These are phyloP conservation scores for Pogoniulus pusillus DNA, from an alignment of 2,797 vertebrate species.

Conservation along the genomic window DNA sequence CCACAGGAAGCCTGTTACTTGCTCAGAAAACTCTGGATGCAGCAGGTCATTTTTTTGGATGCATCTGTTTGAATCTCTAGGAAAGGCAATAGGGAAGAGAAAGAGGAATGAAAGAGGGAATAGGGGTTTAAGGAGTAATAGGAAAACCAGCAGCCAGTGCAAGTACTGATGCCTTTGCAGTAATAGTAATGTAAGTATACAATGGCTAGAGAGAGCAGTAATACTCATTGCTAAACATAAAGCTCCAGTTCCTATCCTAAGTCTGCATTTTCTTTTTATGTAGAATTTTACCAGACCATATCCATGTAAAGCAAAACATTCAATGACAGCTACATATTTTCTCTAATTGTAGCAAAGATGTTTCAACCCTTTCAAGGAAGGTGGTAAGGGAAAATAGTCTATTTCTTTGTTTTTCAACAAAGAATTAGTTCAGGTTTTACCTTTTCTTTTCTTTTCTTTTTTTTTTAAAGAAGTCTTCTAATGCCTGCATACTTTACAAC, in stretches of 20 bases:
- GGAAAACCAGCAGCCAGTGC: background rate
- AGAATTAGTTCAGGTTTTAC: fast-evolving
- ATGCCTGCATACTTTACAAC: background rate
- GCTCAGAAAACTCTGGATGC: background rate
- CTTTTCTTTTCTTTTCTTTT: background rate
- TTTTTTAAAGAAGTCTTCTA: background rate
- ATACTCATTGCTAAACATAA: background rate
- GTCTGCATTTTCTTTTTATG: background rate
- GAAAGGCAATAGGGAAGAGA: background rate
- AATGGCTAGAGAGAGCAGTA: background rate
- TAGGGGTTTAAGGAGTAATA: background rate
- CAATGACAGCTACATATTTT: background rate
- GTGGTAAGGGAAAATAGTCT: background rate
- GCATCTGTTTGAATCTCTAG: background rate
- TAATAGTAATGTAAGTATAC: background rate
- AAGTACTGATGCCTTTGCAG: background rate
- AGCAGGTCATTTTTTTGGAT: background rate
- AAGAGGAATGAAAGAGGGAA: background rate
- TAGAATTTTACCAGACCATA: background rate
- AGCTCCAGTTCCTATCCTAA: background rate
- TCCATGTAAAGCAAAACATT: background rate
- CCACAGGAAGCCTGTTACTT: slow-evolving; percentile 2
- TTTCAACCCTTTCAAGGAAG: background rate
- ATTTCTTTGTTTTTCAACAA: background rate
- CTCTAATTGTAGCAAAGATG: background rate